phyloP scores from a whole-genome alignment of 2,797 vertebrate species.

The Paedocypris micromegethes region DNA sequence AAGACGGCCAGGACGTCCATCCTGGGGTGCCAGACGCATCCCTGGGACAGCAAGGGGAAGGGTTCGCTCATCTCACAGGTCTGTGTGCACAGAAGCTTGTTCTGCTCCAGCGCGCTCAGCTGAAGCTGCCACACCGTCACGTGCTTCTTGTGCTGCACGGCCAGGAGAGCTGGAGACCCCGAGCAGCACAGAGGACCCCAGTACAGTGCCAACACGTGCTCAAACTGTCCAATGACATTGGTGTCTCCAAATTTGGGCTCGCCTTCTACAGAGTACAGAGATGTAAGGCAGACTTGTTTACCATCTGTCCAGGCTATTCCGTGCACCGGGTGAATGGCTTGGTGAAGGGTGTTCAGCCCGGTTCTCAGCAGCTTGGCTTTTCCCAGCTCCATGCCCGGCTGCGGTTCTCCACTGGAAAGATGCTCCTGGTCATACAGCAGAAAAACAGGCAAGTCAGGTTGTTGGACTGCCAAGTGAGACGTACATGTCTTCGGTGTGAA shows the following conservation, averaged over 20 bases:
- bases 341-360: constrained; percentile 84
- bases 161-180: constrained; percentile 75
- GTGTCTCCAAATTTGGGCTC: constrained; percentile 83
- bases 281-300: constrained; percentile 82
- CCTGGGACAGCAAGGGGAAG: constrained; percentile 82
- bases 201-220: constrained; percentile 83
- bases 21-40: constrained; percentile 92
- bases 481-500: constrained; percentile 5
- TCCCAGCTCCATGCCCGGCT: constrained; percentile 82
- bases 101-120: constrained; percentile 71
- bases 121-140: constrained; percentile 86
- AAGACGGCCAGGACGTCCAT: constrained; percentile 78
- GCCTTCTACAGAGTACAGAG: constrained; percentile 67
- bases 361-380: constrained; percentile 87
- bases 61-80: constrained; percentile 86
- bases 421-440: constrained; percentile 13
- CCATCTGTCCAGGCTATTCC: constrained; percentile 96
- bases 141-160: constrained; percentile 87
- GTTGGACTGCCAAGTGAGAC: background rate
- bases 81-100: constrained; percentile 81
- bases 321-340: constrained; percentile 85
- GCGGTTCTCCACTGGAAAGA: constrained; percentile 30
- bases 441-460: background rate
- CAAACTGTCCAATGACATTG: constrained; percentile 87
- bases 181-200: constrained; percentile 77